phyloP scores from a whole-genome alignment of 2,113 vertebrate species.

The Phrynocephalus versicolor region DNA sequence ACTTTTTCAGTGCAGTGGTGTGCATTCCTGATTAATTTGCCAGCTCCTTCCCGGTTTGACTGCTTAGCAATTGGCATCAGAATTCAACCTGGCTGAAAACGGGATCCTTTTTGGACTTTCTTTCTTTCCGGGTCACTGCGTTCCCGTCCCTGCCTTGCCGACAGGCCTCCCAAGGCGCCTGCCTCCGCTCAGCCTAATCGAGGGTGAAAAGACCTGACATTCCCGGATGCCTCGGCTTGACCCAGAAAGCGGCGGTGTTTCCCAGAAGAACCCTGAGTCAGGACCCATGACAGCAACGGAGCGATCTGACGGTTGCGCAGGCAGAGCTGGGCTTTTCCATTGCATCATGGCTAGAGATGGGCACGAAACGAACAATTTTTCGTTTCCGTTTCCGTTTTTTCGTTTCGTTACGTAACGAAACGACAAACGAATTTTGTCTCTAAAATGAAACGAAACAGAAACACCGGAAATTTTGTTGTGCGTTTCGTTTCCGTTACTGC shows the following conservation, averaged over 20 bases:
- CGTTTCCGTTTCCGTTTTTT: too few relatives aligned
- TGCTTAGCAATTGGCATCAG: background rate
- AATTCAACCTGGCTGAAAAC: background rate
- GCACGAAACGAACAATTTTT: too few relatives aligned
- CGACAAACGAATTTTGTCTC: too few relatives aligned
- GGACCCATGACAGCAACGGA: background rate
- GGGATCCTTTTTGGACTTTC: background rate
- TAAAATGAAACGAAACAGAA: too few relatives aligned
- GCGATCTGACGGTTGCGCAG: background rate
- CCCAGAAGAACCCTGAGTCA: background rate
- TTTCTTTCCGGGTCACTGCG: background rate
- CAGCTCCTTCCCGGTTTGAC: too few relatives aligned
- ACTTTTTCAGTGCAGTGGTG: too few relatives aligned
- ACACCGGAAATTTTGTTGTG: too few relatives aligned
- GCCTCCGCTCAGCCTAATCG: conserved; percentile 11
- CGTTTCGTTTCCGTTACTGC: too few relatives aligned
- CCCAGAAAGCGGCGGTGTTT: background rate
- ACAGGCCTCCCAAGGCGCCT: background rate
- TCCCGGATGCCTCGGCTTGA: background rate
- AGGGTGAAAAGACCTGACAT: background rate
- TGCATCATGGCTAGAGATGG: too few relatives aligned
- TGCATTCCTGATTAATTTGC: too few relatives aligned
- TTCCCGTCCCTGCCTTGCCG: background rate
- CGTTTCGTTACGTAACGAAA: too few relatives aligned
- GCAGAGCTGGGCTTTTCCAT: too few relatives aligned